Evolutionary conservation across 2,797 vertebrate genomes (phyloP).

Genomic region (Tadarida brasiliensis): DNA sequence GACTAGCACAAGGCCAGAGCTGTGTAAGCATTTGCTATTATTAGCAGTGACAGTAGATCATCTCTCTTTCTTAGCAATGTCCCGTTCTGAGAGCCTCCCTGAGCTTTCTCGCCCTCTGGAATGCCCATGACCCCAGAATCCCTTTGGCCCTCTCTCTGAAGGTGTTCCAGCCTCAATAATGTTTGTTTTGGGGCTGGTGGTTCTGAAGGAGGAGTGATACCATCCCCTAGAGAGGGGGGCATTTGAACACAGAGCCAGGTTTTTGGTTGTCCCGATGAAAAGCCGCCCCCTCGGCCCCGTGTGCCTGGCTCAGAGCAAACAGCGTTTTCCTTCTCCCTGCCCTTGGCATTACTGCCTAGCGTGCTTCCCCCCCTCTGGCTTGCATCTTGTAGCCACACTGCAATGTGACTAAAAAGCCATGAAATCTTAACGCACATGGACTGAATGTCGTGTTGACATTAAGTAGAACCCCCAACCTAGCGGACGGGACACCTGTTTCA

Average conservation of each 20-base stretch:
- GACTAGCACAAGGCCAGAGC: background rate
- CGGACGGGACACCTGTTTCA: background rate
- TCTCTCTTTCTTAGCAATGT: background rate
- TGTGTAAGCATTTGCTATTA: background rate
- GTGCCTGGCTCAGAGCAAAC: background rate
- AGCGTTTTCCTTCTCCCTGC: background rate
- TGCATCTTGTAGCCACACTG: background rate
- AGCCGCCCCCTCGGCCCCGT: background rate
- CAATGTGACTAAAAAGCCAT: background rate
- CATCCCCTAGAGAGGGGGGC: too few relatives aligned
- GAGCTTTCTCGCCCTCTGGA: background rate
- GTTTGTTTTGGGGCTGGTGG: background rate
- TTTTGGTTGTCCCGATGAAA: background rate
- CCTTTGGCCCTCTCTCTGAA: background rate
- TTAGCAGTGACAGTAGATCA: background rate
- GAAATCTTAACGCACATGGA: background rate
- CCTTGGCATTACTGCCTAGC: fast-evolving
- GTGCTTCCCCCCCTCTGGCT: background rate
- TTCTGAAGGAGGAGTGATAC: fast-evolving
- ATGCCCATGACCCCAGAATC: background rate
- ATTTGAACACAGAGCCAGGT: background rate
- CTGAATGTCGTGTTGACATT: background rate
- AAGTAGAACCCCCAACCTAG: background rate
- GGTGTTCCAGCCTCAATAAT: background rate
- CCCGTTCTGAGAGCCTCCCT: background rate